phyloP scores from a whole-genome alignment of 35 echinoderm and acorn worm genomes.

The Nesometra sesokonis region DNA sequence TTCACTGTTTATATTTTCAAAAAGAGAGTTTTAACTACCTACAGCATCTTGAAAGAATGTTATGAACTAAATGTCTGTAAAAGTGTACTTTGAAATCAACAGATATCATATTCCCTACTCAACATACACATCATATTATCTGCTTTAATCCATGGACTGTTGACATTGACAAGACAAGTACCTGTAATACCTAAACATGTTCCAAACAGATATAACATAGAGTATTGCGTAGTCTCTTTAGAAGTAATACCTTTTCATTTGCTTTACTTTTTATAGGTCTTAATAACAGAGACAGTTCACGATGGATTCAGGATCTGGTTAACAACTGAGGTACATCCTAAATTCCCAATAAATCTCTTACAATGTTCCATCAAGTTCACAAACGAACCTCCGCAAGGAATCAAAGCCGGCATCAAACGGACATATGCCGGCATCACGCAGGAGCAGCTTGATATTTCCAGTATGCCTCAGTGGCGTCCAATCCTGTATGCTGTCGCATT shows the following conservation, averaged over 20 bases:
- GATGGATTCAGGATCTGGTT: conserved; percentile 87
- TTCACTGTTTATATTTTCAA: too few species aligned
- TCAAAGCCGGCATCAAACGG: conserved; percentile 88
- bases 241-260: background rate
- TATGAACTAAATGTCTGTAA: too few species aligned
- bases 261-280: conserved; percentile 21
- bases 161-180: too few species aligned
- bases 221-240: too few species aligned
- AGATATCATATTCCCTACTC: too few species aligned
- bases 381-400: conserved; percentile 91
- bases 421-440: conserved; percentile 93
- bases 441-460: conserved; percentile 85
- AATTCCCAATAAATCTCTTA: conserved; percentile 87
- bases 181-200: too few species aligned
- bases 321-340: conserved; percentile 82
- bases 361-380: conserved; percentile 92
- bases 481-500: conserved; percentile 73
- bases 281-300: conserved; percentile 43
- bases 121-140: too few species aligned
- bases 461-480: conserved; percentile 74
- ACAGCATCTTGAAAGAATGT: too few species aligned
- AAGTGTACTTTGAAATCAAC: too few species aligned
- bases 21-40: too few species aligned
- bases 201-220: too few species aligned
- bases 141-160: too few species aligned